Percentiles rank a stretch among this genome's conserved stretches.
phyloP scores from a whole-genome alignment of 2,113 vertebrate genomes.

The Octodon degus region DNA sequence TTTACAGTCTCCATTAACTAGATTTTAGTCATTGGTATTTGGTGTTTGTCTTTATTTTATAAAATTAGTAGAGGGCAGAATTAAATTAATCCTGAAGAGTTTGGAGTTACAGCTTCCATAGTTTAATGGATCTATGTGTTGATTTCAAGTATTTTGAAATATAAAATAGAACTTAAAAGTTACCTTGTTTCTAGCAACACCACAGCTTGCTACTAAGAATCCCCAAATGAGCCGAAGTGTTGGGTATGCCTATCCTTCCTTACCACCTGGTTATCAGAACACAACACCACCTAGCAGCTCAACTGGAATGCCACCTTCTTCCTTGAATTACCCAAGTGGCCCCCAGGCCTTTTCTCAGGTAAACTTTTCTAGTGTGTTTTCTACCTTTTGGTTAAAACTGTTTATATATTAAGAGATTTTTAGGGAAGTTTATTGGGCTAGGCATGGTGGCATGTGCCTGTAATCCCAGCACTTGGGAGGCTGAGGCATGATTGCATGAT shows the following conservation, averaged over 20 bases:
- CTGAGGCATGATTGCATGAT: neutral
- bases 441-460: neutral
- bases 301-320: constrained; percentile 85
- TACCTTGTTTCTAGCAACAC: constrained; percentile 83
- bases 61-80: constrained; percentile 35
- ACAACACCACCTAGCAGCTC: constrained; percentile 78
- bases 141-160: constrained; percentile 63
- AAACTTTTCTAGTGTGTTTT: constrained; percentile 32
- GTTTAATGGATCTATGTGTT: constrained; percentile 47
- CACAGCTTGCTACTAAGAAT: constrained; percentile 85
- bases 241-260: constrained; percentile 92
- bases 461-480: neutral
- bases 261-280: constrained; percentile 95
- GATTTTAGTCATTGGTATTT: constrained; percentile 44
- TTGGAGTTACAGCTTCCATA: constrained; percentile 11
- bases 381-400: constrained; percentile 1
- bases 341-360: constrained; percentile 94
- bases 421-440: neutral
- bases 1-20: constrained; percentile 20
- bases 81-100: constrained; percentile 25
- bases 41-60: constrained; percentile 14
- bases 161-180: constrained; percentile 79
- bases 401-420: constrained; percentile 32
- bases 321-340: constrained; percentile 89
- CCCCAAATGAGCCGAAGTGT: constrained; percentile 88